Base-by-base conservation (phyloP, 2,888 invertebrate species). In the Tolmerus cingulatus region DNA sequence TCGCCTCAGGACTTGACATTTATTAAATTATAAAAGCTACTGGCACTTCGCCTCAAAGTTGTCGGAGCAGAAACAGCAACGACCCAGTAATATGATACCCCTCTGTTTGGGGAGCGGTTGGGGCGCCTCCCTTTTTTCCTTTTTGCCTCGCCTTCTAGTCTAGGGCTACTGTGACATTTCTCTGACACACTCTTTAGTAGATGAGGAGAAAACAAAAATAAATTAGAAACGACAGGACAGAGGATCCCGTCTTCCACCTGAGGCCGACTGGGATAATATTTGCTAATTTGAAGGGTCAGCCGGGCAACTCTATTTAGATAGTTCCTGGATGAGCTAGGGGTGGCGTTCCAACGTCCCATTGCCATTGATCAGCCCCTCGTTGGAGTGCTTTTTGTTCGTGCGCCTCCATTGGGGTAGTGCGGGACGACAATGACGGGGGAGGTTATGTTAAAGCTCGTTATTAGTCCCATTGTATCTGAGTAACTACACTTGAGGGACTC, bases 11-110 rank as follows among this genome's bases (percentile, higher is more conserved):
- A 46, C 46, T 76, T 86, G 85, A 86, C 85, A 86, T 86, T 86
- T 86, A 86, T 86, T 86, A 74, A 74, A 86, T 86, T 74, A 86
- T 86, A 74, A 74, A 86, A 86, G 85, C 85, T 84, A 66, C 84
- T 81, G 81, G 81, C 81, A 81, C 55, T 81, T 81, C 46, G 55
- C 34, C 30, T 55, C 81, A 81, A 55, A 51, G 30, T 81, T 43
- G 81, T 30, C 66, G 66, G 66, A 81, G 51, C 81, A 81, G 51
- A 81, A 51, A 81, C n/a, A 30, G 30, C 55, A 51, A 55, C 81
- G 43, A 81, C 55, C 81, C 55, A 43, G 81, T 55, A 81, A 81
- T 51, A 55, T 51, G 81, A 81, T 81, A 81, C 16, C 40, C 19
- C 23, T 8, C 30, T 30, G 37, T 37, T n/a, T 66, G 66, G 19